Evolutionary conservation across 2,888 invertebrate species (phyloP), one percentile per base, ranked within the genome.

Genomic region (Acleris emargana): DNA sequence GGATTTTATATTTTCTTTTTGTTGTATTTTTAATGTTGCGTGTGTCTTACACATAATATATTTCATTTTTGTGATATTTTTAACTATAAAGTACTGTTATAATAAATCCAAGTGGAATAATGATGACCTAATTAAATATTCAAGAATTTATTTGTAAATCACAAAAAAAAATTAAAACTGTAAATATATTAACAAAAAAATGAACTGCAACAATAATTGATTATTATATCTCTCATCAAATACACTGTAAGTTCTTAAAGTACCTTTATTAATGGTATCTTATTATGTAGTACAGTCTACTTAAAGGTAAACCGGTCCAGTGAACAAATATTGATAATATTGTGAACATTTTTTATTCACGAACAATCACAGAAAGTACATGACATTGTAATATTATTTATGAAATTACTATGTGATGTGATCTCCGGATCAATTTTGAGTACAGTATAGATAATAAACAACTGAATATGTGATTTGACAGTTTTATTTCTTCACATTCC

Each of bases 391-490:
- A 93, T 92, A 92, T 93, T 93, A 91, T 91, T 91, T 93, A 91
- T 93, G 89, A 92, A 93, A 91, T 94, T 94, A 94, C 94, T 94
- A 94, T 94, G 94, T 94, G 94, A 94, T 94, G 94, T 94, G 94
- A 94, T 94, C 94, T 92, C 92, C 92, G 93, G 94, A 94, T 94
- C 94, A 94, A 94, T 94, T 94, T 94, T 94, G 94, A 95, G 94
- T 94, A 95, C 94, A 94, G 94, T 94, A 94, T 94, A 94, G 94
- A 94, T 94, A 94, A 94, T 94, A 94, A 94, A 94, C 94, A 93
- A 93, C 92, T 93, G 94, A 94, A 94, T 94, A 94, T 94, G 94
- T 95, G 92, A 93, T 84, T 69, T 78, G 81, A 74, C 72, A 77
- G 74, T 89, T 90, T 89, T 74, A 83, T 86, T 88, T 83, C 71